A percentile compares a stretch with the other conserved stretches of the same genome.
These are phyloP conservation scores for Micrasema longulum DNA, from an alignment of 1,140 invertebrate species.

Conservation along the genomic window DNA sequence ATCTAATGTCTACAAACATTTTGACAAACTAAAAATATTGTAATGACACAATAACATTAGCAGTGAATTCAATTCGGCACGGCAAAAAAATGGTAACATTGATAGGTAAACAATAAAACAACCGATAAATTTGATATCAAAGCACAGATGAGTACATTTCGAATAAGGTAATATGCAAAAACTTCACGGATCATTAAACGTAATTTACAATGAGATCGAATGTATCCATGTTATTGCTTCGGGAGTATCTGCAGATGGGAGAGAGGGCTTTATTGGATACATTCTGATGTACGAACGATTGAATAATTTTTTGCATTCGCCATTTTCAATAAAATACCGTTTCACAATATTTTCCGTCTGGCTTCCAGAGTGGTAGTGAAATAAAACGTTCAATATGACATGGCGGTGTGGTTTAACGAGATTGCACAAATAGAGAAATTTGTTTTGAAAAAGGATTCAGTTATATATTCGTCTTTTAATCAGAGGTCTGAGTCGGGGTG, in stretches of 20 bases:
- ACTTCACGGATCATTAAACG: slow-evolving; percentile 42
- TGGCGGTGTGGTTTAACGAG: too few relatives aligned
- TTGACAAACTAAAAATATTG: too few relatives aligned
- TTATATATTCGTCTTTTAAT: too few relatives aligned
- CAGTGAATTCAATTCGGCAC: slow-evolving; percentile 14
- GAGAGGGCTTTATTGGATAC: slow-evolving; percentile 16
- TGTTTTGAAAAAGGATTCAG: too few relatives aligned
- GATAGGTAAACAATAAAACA: slow-evolving; percentile 33
- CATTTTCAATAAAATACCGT: neutral
- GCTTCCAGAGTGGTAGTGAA: too few relatives aligned
- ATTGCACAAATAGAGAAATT: too few relatives aligned
- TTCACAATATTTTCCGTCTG: too few relatives aligned
- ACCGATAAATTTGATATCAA: slow-evolving; percentile 28
- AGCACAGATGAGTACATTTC: slow-evolving; percentile 26
- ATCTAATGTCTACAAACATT: too few relatives aligned
- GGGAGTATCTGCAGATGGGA: neutral
- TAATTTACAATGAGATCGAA: slow-evolving; percentile 43
- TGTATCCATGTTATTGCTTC: slow-evolving; percentile 35
- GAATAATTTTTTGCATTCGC: slow-evolving; percentile 9
- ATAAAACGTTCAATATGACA: too few relatives aligned
- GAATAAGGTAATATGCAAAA: slow-evolving; percentile 45
- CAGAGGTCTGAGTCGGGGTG: too few relatives aligned
- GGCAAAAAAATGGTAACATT: slow-evolving; percentile 18
- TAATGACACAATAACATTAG: too few relatives aligned
- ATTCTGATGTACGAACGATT: slow-evolving; percentile 16